phyloP scores from a whole-genome alignment of 2,113 vertebrate genomes.

The Pseudonaja textilis region DNA sequence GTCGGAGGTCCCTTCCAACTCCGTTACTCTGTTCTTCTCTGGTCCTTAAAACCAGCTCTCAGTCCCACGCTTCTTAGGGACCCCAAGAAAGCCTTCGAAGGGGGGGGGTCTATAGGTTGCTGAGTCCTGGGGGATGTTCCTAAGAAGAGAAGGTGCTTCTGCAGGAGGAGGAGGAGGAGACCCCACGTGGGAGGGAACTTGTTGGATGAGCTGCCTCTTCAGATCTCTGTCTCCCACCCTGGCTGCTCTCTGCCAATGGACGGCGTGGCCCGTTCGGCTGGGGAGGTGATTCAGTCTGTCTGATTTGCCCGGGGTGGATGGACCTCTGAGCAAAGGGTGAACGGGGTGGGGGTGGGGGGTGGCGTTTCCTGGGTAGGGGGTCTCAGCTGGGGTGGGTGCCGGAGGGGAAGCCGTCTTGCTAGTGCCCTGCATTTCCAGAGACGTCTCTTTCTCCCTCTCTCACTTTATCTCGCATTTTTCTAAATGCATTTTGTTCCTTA shows the following conservation, averaged over 20 bases:
- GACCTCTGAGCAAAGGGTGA: neutral
- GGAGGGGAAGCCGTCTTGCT: neutral
- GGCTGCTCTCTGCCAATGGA: neutral
- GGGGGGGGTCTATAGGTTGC: neutral
- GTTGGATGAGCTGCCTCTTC: neutral
- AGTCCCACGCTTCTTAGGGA: neutral
- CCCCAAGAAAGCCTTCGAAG: neutral
- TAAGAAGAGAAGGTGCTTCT: neutral
- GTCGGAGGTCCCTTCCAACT: neutral
- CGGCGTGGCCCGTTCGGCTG: rapidly evolving
- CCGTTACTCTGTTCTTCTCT: neutral
- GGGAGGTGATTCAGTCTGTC: neutral
- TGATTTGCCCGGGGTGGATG: neutral
- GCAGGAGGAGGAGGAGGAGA: neutral
- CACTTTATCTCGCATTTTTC: neutral
- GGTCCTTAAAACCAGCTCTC: neutral
- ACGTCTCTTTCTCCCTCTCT: neutral
- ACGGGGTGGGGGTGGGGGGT: neutral
- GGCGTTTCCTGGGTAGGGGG: neutral
- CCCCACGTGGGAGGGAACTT: neutral
- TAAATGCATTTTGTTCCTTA: neutral
- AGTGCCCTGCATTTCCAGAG: neutral
- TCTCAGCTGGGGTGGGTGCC: neutral
- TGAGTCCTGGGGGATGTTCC: neutral
- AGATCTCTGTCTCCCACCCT: neutral